phyloP scores from a whole-genome alignment of 2,113 vertebrate species.

The Engystomops pustulosus region DNA sequence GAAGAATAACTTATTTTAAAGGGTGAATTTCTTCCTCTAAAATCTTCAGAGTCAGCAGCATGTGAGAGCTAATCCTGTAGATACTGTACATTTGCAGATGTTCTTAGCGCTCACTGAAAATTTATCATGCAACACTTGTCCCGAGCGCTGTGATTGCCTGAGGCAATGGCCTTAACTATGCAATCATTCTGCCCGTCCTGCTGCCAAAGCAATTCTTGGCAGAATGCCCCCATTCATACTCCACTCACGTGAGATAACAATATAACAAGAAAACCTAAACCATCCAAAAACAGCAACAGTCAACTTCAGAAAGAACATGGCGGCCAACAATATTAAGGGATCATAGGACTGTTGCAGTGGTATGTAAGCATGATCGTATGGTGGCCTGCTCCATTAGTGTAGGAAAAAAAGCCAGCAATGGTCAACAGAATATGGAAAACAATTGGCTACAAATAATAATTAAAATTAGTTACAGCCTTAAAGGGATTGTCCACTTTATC shows the following conservation, averaged over 20 bases:
- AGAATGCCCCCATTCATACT: slow-evolving; percentile 38
- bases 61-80: slow-evolving; percentile 12
- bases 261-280: slow-evolving; percentile 15
- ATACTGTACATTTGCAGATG: slow-evolving; percentile 45
- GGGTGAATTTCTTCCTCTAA: background rate
- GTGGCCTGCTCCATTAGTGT: no score
- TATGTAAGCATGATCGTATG: no score
- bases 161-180: slow-evolving; percentile 36
- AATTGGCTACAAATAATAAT: no score
- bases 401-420: no score
- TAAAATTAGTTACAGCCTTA: no score
- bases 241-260: slow-evolving; percentile 15
- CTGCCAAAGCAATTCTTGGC: slow-evolving; percentile 42
- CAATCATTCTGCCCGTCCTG: slow-evolving; percentile 27
- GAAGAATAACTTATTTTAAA: slow-evolving; percentile 33
- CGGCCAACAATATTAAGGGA: background rate
- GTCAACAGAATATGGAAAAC: no score
- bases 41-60: slow-evolving; percentile 40
- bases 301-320: background rate
- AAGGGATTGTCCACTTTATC: no score
- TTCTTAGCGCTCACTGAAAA: slow-evolving; percentile 18
- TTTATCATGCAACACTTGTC: slow-evolving; percentile 48
- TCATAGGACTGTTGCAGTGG: no score
- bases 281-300: background rate
- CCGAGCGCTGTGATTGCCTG: slow-evolving; percentile 26